Evolutionary conservation across 2,888 invertebrate species (phyloP), one percentile per base, ranked within the genome.

Genomic region (Thera britannica): DNA sequence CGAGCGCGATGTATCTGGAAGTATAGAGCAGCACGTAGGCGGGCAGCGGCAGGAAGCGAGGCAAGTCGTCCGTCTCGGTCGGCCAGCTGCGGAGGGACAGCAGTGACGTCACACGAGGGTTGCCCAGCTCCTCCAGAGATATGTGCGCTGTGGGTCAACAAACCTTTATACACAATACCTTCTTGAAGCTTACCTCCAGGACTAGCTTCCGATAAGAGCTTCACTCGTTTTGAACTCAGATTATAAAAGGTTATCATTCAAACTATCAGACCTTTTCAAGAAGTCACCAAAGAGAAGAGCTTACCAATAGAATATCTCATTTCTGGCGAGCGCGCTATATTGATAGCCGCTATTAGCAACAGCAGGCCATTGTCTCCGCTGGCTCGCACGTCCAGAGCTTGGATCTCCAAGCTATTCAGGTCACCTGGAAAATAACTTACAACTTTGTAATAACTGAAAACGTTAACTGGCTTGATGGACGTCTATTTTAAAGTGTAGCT

Each of bases 301-400:
- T 89, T 87, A 96, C 96, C 96, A 73, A 96, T 89, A 2, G 96
- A 97, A 83, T 97, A 97, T 79, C 96, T 94, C 83, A 96, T 94
- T 79, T 96, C 95, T 0, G 95, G 95, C 9, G 96, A 95, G 58
- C 95, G 90, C 36, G 96, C 95, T 35, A 94, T 90, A 84, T 96
- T 96, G 12, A 95, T 94, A 8, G 95, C 96, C 7, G 96, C 97
- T 3, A 96, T 95, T 71, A 98, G 94, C 63, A 98, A 89, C 78
- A 97, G 93, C 6, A 97, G 90, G 12, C 79, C 79, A 68, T 70
- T 68, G 58, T 70, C 70, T 0, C 95, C 95, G 64, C 94, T 90
- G 0, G 95, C 92, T 75, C 97, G 97, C 90, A 98, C 96, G 84
- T 98, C 98, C 66, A 98, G 90, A 2, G 97, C 92, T 95, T 96